A percentile compares a stretch with the other conserved stretches of the same genome.
phyloP scores from a whole-genome alignment of 2,113 vertebrate species.

The Gambusia holbrooki region DNA sequence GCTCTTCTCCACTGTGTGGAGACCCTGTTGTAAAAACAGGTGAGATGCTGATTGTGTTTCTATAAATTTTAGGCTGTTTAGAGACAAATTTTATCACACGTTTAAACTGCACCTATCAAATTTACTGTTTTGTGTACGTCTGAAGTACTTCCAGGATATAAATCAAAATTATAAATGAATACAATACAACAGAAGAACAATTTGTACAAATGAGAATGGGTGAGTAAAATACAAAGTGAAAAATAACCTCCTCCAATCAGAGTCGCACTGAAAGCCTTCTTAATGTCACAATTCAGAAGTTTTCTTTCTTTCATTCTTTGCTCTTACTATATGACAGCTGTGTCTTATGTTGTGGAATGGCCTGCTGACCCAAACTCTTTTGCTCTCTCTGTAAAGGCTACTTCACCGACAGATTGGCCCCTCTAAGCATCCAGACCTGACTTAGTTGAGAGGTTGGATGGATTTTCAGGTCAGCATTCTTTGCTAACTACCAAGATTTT shows the following conservation, averaged over 20 bases:
- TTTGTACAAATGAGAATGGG: neutral
- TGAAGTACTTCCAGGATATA: too few species aligned
- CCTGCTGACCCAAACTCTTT: neutral
- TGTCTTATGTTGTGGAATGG: neutral
- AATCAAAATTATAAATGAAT: neutral
- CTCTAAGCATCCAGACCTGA: neutral
- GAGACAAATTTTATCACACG: neutral
- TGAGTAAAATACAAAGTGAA: neutral
- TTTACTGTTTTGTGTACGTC: neutral
- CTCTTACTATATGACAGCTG: neutral
- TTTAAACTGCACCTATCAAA: neutral
- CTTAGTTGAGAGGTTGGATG: neutral
- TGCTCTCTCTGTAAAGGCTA: neutral
- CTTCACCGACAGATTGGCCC: neutral
- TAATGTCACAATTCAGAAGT: neutral
- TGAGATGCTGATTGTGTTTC: conserved; percentile 16
- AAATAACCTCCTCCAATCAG: neutral
- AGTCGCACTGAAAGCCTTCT: neutral
- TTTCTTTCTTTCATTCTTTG: neutral
- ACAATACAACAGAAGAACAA: neutral
- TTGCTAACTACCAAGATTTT: neutral
- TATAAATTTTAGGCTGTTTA: too few species aligned
- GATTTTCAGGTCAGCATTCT: neutral
- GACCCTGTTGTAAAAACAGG: conserved; percentile 49
- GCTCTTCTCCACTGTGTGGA: conserved; percentile 71